Base-by-base conservation (phyloP, 2,113 vertebrate species). In the Nyctereutes procyonoides region DNA sequence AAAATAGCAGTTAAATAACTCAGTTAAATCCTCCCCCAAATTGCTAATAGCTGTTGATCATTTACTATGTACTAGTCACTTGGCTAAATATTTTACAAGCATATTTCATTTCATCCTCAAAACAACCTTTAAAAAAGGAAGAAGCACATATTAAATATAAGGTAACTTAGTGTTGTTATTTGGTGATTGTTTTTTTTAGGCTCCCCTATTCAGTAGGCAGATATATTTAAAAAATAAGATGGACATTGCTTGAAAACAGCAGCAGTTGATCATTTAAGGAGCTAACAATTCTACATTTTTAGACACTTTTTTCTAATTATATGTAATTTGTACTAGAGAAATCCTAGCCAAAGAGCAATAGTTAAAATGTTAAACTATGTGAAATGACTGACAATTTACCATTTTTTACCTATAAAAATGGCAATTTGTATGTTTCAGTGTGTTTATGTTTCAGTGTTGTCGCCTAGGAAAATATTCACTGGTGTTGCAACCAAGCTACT, bases 251-350 rank as follows among this genome's bases (percentile, higher is more conserved):
- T 88, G 63, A 92, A 84, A 91, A 73, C 24, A 60, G 26, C 6
- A 73, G 16, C n/a, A 81, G 28, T 93, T 69, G 73, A 32, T 88
- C 24, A 71, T 58, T 88, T 88, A 88, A 96, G 24, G 58, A 87
- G 48, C 69, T 65, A 63, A 63, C 43, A 80, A 53, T 93, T 88
- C 88, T 67, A 62, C 24, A 32, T 93, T 95, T 93, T 69, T 95
- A 77, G 22, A 55, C 17, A 51, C n/a, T 95, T 89, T 97, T 90
- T 89, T 71, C 73, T 91, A 91, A 91, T 58, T 85, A 43, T 84
- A 87, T 86, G 22, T 89, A 81, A 71, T 90, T 60, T 95, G 67
- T 83, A 81, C 19, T 84, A 88, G 48, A 96, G 93, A 95, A 90
- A 60, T 84, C 2, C 51, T 95, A 80, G 55, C 2, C 60, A 88